phyloP scores from a whole-genome alignment of 30 jellyfish, hydroid and myxozoan species.

The Turritopsis dohrnii region DNA sequence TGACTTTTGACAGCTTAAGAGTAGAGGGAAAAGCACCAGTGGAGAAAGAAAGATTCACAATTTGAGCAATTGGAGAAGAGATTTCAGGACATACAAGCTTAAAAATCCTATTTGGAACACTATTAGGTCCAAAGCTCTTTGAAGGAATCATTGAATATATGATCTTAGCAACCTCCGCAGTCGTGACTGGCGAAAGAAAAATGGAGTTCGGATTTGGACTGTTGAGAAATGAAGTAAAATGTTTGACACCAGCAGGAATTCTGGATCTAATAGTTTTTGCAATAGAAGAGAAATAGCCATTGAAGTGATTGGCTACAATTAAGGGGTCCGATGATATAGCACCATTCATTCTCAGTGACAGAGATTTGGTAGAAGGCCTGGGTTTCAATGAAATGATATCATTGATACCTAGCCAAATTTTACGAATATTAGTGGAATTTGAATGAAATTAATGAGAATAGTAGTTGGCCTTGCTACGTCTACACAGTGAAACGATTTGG shows the following conservation, averaged over 20 bases:
- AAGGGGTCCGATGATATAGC: neutral
- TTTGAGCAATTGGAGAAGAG: too few relatives aligned
- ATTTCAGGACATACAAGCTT: too few relatives aligned
- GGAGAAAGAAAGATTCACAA: too few relatives aligned
- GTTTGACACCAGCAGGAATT: neutral
- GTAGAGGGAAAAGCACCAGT: too few relatives aligned
- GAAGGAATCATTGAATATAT: too few relatives aligned
- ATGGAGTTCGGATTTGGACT: neutral
- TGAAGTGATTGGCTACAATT: neutral
- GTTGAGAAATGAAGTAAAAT: neutral
- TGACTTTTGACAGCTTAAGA: too few relatives aligned
- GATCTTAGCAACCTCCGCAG: neutral
- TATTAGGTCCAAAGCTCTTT: too few relatives aligned
- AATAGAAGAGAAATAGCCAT: neutral
- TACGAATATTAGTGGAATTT: neutral
- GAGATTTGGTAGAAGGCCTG: neutral
- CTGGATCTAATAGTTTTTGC: neutral
- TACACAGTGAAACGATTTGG: too few relatives aligned
- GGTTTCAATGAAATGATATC: neutral
- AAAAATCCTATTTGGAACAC: too few relatives aligned
- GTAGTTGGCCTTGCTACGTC: too few relatives aligned
- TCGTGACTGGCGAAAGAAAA: neutral
- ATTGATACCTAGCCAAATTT: constrained; percentile 2
- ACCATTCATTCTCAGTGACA: neutral
- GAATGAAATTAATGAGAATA: too few relatives aligned